A percentile compares a stretch with the other conserved stretches of the same genome.
phyloP scores from a whole-genome alignment of 2,888 invertebrate species.

The Petrolisthes cinctipes region DNA sequence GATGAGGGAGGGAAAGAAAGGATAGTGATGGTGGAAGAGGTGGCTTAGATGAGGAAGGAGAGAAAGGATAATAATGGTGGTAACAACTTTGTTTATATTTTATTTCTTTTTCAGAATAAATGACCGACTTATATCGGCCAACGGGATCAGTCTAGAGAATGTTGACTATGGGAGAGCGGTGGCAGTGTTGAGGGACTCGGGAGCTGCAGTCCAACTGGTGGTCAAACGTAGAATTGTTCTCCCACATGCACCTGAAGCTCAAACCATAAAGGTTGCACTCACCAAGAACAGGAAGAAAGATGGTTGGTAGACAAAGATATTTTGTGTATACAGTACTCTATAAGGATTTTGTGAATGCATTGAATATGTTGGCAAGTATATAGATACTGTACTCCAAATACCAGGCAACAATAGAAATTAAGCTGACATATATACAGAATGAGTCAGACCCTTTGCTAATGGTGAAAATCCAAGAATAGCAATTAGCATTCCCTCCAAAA shows the following conservation, averaged over 20 bases:
- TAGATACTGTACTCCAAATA: too few species aligned
- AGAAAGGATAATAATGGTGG: not conserved
- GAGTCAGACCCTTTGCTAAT: too few species aligned
- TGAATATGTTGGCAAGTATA: too few species aligned
- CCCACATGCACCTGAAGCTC: slow-evolving; percentile 73
- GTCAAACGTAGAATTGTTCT: slow-evolving; percentile 84
- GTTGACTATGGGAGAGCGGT: slow-evolving; percentile 96
- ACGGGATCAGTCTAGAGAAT: slow-evolving; percentile 94
- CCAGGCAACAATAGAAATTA: too few species aligned
- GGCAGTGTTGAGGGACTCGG: slow-evolving; percentile 89
- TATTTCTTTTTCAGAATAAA: slow-evolving; percentile 81
- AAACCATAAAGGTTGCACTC: slow-evolving; percentile 84
- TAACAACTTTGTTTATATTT: not conserved
- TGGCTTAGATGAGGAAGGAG: not conserved
- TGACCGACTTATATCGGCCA: slow-evolving; percentile 96
- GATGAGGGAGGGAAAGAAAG: not conserved
- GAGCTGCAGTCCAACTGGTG: slow-evolving; percentile 87
- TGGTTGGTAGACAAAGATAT: slow-evolving; percentile 73
- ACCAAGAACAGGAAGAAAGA: slow-evolving; percentile 95
- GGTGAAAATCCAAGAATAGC: too few species aligned
- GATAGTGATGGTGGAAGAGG: not conserved
- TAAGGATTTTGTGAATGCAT: too few species aligned
- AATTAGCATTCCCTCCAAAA: too few species aligned
- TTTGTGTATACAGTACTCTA: not conserved
- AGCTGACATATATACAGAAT: too few species aligned